A percentile compares a stretch with the other conserved stretches of the same genome.
phyloP scores from a whole-genome alignment of 2,113 vertebrate genomes.

The Tor tambroides region DNA sequence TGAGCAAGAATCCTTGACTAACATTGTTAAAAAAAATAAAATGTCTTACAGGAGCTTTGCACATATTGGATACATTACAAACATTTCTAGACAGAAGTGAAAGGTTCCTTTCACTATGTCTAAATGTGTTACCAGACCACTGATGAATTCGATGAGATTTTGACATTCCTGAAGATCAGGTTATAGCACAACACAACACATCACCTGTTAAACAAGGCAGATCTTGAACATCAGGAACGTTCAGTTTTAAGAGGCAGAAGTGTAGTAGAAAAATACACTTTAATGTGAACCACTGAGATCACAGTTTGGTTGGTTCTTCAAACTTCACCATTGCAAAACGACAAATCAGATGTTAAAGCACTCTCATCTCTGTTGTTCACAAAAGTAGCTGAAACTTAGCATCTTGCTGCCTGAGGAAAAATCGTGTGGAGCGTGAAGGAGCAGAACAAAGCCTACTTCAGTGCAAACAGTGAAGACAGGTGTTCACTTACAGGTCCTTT shows the following conservation, averaged over 20 bases:
- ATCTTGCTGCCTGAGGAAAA: conserved; percentile 8
- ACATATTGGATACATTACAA: not conserved
- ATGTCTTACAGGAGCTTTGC: not conserved
- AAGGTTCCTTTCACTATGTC: not conserved
- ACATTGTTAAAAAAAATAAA: not conserved
- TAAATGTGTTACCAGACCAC: conserved; percentile 12
- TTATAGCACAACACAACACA: conserved; percentile 47
- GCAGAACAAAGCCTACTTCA: not conserved
- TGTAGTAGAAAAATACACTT: not conserved
- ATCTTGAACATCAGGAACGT: conserved; percentile 48
- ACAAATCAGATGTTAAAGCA: not conserved
- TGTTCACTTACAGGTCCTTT: conserved; percentile 35
- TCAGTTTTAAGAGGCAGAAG: not conserved
- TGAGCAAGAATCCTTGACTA: not conserved
- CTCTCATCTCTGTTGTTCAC: conserved; percentile 6
- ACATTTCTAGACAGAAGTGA: not conserved
- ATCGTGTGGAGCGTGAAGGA: not conserved
- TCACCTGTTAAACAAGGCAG: conserved; percentile 51
- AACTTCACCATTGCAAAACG: not conserved
- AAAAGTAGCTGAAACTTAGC: not conserved
- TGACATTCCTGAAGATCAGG: conserved; percentile 50
- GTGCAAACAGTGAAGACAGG: conserved; percentile 35
- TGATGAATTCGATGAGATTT: not conserved
- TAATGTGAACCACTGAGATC: too few relatives aligned
- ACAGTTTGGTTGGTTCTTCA: not conserved